phyloP scores from a whole-genome alignment of 64 coral and sea anemone genomes.

The Hydrozoanthus tunicans region DNA sequence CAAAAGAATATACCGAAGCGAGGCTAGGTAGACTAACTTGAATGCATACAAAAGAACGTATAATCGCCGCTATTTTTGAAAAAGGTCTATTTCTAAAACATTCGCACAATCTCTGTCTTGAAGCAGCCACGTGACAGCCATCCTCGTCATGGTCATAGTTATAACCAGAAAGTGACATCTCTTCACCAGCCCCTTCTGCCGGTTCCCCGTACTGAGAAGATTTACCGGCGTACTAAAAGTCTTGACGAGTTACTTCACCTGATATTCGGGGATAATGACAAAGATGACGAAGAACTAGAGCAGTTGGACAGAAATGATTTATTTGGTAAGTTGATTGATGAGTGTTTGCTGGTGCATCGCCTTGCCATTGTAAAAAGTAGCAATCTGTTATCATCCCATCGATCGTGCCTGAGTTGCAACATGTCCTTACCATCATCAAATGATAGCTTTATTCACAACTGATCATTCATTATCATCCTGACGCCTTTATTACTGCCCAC shows the following conservation, averaged over 20 bases:
- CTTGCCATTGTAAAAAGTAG: not conserved
- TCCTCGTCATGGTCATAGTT: not conserved
- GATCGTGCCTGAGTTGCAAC: not conserved
- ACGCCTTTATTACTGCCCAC: no score
- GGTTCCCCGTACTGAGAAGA: not conserved
- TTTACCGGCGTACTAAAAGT: conserved; percentile 11
- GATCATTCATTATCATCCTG: no score
- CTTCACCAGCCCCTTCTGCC: conserved; percentile 9
- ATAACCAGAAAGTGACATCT: conserved; percentile 9
- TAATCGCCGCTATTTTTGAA: no score
- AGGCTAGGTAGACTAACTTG: no score
- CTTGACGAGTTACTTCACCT: conserved; percentile 37
- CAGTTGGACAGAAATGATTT: conserved; percentile 25
- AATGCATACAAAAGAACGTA: no score
- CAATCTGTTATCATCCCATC: not conserved
- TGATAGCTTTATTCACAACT: no score
- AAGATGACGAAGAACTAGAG: conserved; percentile 8
- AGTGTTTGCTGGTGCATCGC: not conserved
- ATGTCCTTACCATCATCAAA: no score
- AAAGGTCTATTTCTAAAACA: no score
- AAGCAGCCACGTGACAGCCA: not conserved
- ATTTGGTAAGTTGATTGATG: not conserved
- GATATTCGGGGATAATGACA: conserved; percentile 30
- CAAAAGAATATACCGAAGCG: no score
- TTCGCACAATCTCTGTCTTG: not conserved